Percentiles rank a stretch among this genome's conserved stretches.
Conservation (phyloP, 1,140 invertebrate species). For the Drosophila varians region DNA sequence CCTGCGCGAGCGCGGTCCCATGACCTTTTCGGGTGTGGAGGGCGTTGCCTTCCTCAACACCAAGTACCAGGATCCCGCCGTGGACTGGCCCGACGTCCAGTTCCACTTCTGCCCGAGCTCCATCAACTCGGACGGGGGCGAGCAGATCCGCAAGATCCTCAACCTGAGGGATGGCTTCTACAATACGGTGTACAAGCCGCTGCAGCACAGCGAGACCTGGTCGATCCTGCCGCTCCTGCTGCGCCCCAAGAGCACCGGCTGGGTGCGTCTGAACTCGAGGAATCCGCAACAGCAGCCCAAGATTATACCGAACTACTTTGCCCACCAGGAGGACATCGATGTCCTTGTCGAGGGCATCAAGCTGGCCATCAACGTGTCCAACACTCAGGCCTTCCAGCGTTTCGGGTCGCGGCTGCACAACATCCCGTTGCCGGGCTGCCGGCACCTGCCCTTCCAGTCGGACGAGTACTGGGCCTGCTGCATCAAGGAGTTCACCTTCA, state of each 20-base stretch:
- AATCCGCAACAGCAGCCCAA: conserved; percentile 93
- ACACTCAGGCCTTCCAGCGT: conserved; percentile 90
- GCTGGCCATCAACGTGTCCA: conserved; percentile 91
- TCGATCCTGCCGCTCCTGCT: conserved; percentile 91
- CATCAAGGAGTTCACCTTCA: conserved; percentile 90
- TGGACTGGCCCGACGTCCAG: conserved; percentile 93
- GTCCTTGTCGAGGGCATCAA: conserved; percentile 92
- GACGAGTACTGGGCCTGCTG: conserved; percentile 95
- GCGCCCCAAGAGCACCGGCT: conserved; percentile 92
- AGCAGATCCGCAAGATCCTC: conserved; percentile 89
- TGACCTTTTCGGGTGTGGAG: conserved; percentile 93
- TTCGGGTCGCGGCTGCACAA: conserved; percentile 91
- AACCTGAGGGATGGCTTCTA: conserved; percentile 91
- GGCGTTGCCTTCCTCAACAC: conserved; percentile 93
- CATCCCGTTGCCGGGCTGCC: conserved; percentile 92
- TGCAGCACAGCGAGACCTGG: conserved; percentile 91
- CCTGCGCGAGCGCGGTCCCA: conserved; percentile 90
- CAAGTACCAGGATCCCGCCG: conserved; percentile 89
- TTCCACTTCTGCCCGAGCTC: conserved; percentile 94
- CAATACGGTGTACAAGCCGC: conserved; percentile 93
- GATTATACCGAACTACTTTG: conserved; percentile 96
- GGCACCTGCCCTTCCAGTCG: conserved; percentile 88
- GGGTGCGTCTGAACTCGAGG: conserved; percentile 89
- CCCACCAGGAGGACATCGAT: conserved; percentile 90
- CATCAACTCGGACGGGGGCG: conserved; percentile 91